Evolutionary conservation across 2,113 vertebrate species (phyloP).

Genomic region (Cavia aperea): DNA sequence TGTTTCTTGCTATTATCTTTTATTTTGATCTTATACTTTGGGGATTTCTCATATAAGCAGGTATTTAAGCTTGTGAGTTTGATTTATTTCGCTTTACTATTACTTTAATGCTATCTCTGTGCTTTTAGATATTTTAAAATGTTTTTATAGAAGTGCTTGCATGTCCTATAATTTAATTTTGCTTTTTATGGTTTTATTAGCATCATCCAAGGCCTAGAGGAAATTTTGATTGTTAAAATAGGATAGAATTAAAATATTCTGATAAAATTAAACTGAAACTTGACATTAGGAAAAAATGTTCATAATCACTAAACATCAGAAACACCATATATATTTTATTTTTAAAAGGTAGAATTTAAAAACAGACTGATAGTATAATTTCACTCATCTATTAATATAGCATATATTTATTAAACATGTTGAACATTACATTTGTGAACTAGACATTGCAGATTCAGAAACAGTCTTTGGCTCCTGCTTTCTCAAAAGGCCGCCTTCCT

Average conservation of each 20-base stretch:
- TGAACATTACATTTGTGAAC: neutral
- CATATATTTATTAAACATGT: neutral
- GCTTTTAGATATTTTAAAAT: neutral
- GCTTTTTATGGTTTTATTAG: conserved; percentile 25
- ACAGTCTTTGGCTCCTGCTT: neutral
- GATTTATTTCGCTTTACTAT: neutral
- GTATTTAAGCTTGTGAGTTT: neutral
- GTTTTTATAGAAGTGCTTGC: neutral
- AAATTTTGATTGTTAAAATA: conserved; percentile 2
- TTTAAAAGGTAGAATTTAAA: neutral
- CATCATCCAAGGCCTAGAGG: neutral
- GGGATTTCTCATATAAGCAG: neutral
- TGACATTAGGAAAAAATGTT: conserved; percentile 6
- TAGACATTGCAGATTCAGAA: neutral
- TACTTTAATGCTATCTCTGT: neutral
- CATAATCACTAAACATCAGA: neutral
- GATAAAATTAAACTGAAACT: neutral
- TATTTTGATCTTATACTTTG: neutral
- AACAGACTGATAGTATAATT: neutral
- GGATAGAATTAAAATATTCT: neutral
- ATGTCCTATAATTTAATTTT: conserved; percentile 3
- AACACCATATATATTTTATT: neutral
- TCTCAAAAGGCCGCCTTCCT: neutral
- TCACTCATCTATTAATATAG: neutral
- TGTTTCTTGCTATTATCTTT: neutral